These are phyloP conservation scores for Bubo blakistoni DNA, from an alignment of 2,113 vertebrate genomes.

Conservation along the genomic window DNA sequence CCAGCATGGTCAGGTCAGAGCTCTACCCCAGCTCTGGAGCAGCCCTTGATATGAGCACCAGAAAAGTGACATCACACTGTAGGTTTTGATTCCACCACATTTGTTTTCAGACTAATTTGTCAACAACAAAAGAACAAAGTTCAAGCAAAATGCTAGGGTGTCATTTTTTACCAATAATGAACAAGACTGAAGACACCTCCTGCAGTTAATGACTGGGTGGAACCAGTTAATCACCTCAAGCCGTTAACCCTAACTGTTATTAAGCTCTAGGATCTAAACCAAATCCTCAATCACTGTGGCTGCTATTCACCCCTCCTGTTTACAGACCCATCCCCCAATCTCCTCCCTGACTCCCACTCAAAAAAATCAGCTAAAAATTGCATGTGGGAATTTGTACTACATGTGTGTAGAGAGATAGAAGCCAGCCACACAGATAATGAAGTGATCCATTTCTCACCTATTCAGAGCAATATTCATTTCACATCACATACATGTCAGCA, in stretches of 20 bases:
- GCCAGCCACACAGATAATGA: neutral
- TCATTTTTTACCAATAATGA: constrained; percentile 28
- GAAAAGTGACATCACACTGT: neutral
- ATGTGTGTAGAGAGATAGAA: neutral
- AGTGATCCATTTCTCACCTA: neutral
- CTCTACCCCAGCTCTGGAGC: neutral
- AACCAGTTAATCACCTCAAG: constrained; percentile 48
- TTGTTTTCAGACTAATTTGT: constrained; percentile 41
- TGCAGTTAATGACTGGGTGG: constrained; percentile 33
- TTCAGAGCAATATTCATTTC: neutral
- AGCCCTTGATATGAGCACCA: neutral
- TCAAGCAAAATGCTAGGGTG: constrained; percentile 18
- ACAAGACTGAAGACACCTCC: constrained; percentile 6
- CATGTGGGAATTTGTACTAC: neutral
- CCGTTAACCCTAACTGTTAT: constrained; percentile 29
- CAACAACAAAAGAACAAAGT: constrained; percentile 43
- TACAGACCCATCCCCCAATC: neutral
- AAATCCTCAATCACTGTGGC: neutral
- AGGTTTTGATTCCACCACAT: neutral
- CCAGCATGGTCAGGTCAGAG: neutral
- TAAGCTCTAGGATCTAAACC: constrained; percentile 8
- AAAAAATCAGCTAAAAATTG: neutral
- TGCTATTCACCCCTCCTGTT: neutral
- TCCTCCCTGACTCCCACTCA: neutral
- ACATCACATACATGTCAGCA: neutral